A percentile compares a stretch with the other conserved stretches of the same genome.
These are phyloP conservation scores for Siphlonurus alternatus DNA, from an alignment of 2,888 invertebrate genomes.

Conservation along the genomic window DNA sequence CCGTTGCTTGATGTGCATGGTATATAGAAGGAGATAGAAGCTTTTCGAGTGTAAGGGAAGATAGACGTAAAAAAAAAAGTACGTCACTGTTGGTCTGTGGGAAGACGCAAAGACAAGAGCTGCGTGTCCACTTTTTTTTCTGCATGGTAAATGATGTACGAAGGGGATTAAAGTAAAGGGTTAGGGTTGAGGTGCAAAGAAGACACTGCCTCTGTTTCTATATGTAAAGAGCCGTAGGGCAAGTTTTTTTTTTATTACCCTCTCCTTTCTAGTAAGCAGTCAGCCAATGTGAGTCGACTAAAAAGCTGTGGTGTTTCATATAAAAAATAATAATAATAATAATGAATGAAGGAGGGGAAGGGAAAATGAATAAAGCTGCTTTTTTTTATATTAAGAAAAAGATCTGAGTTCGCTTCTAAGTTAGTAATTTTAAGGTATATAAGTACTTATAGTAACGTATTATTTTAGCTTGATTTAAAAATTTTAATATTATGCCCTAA, in stretches of 20 bases:
- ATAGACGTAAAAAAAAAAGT: background rate
- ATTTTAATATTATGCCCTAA: no score
- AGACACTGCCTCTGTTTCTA: background rate
- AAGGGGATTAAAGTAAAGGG: background rate
- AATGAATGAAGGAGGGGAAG: background rate
- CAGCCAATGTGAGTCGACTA: background rate
- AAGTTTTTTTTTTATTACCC: conserved; percentile 2
- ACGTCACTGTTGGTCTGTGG: background rate
- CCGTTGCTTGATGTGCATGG: background rate
- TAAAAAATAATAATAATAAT: background rate
- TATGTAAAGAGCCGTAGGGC: background rate
- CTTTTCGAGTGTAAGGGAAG: background rate
- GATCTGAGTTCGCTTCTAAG: background rate
- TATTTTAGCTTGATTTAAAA: no score
- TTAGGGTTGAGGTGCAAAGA: background rate
- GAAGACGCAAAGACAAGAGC: conserved; percentile 3
- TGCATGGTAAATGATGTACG: background rate
- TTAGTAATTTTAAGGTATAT: background rate
- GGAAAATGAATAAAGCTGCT: background rate
- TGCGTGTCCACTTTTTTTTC: conserved; percentile 2
- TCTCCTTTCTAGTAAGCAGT: background rate
- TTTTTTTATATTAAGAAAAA: no score
- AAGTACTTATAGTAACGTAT: background rate
- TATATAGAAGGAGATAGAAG: background rate
- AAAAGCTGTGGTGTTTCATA: background rate